Conservation (phyloP, 2,888 invertebrate species). For the Therioaphis trifolii region DNA sequence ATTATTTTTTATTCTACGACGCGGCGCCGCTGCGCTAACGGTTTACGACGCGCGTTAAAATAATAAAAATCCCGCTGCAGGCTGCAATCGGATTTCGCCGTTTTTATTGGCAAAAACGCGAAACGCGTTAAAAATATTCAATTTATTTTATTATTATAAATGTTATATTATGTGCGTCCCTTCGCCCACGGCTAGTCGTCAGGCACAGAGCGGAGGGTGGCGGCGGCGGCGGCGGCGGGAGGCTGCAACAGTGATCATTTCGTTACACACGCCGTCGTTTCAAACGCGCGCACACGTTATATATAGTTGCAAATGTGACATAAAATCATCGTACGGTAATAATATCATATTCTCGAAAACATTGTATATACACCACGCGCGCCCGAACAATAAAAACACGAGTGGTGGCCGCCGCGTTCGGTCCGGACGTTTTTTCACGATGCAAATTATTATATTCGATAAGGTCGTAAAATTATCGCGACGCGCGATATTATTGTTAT, state of each 20-base stretch:
- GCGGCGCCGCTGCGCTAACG: too few relatives aligned
- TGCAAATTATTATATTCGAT: conserved; percentile 57
- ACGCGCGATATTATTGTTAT: neutral
- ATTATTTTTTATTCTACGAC: too few relatives aligned
- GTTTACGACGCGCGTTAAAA: conserved; percentile 50
- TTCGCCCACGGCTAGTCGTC: too few relatives aligned
- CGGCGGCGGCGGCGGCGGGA: neutral
- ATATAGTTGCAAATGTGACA: too few relatives aligned
- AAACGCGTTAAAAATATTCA: conserved; percentile 55
- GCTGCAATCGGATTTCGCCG: conserved; percentile 44
- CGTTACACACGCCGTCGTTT: conserved; percentile 23
- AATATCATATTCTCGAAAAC: neutral
- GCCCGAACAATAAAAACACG: conserved; percentile 49
- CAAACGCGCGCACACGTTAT: neutral
- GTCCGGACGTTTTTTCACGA: conserved; percentile 44
- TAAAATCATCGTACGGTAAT: too few relatives aligned
- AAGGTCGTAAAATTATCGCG: conserved; percentile 58
- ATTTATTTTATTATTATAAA: conserved; percentile 58
- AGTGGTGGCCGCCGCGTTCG: neutral
- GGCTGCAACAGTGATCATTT: conserved; percentile 25
- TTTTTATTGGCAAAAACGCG: conserved; percentile 55
- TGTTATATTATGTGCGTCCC: too few relatives aligned
- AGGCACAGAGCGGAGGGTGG: too few relatives aligned
- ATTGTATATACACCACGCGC: too few relatives aligned
- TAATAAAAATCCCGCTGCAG: conserved; percentile 35